Conservation (phyloP, 2,113 vertebrate species). For the Saguinus midas region DNA sequence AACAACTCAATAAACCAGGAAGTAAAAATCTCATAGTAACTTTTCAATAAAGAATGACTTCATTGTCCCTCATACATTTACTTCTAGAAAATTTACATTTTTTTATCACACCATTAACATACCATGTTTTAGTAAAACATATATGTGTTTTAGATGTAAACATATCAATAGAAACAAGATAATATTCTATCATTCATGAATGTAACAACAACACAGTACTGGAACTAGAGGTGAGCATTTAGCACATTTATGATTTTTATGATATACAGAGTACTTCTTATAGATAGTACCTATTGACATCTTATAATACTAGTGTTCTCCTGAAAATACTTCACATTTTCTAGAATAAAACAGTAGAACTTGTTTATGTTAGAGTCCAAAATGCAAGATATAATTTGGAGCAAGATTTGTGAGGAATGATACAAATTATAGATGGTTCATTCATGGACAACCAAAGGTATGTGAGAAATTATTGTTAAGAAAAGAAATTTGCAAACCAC, state of each 20-base stretch:
- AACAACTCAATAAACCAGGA: not conserved
- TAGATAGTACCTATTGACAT: not conserved
- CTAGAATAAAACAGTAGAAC: not conserved
- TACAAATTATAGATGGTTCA: not conserved
- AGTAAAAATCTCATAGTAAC: not conserved
- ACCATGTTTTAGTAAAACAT: not conserved
- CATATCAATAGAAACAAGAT: not conserved
- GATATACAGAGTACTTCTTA: not conserved
- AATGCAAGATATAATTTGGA: not conserved
- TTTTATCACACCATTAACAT: not conserved
- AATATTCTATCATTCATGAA: not conserved
- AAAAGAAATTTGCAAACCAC: not conserved
- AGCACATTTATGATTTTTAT: not conserved
- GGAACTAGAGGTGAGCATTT: not conserved
- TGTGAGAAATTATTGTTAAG: not conserved
- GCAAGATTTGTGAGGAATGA: not conserved
- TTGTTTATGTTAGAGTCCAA: not conserved
- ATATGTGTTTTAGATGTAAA: not conserved
- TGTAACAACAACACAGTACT: not conserved
- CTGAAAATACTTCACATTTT: constrained; percentile 9
- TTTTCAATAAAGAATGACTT: not conserved
- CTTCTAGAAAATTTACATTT: constrained; percentile 19
- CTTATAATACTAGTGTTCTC: not conserved
- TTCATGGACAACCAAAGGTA: constrained; percentile 3
- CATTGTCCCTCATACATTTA: not conserved